Percentiles rank a stretch among this genome's conserved stretches.
These are phyloP conservation scores for Medauroidea extradentata DNA, from an alignment of 1,140 invertebrate species.

Conservation along the genomic window DNA sequence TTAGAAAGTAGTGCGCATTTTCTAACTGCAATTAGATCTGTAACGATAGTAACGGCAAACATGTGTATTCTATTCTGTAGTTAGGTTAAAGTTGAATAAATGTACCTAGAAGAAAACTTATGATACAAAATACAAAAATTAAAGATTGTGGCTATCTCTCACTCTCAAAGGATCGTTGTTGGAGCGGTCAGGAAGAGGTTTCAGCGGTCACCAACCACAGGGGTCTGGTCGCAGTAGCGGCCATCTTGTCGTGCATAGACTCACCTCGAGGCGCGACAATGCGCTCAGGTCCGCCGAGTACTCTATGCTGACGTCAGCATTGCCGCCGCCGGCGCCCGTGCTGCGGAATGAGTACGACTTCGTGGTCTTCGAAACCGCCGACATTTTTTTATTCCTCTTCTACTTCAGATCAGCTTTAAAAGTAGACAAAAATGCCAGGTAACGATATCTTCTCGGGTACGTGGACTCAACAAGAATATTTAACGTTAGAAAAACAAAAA, in stretches of 20 bases:
- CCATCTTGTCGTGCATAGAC: conserved; percentile 24
- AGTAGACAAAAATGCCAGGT: conserved; percentile 37
- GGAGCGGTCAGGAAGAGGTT: background rate
- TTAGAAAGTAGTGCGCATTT: too few species aligned
- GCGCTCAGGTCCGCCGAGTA: conserved; percentile 88
- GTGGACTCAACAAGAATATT: background rate
- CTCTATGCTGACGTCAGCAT: conserved; percentile 88
- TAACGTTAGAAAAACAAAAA: background rate
- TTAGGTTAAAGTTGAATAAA: too few species aligned
- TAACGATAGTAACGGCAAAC: too few species aligned
- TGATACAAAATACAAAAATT: too few species aligned
- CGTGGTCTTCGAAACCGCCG: conserved; percentile 74
- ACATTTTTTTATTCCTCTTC: conserved; percentile 44
- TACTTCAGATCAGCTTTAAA: background rate
- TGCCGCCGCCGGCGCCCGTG: conserved; percentile 70
- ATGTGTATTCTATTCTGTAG: too few species aligned
- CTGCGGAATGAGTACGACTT: conserved; percentile 83
- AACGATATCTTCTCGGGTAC: background rate
- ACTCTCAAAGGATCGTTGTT: background rate
- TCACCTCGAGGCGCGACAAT: conserved; percentile 89
- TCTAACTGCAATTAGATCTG: too few species aligned
- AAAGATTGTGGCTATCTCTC: too few species aligned
- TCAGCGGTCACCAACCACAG: conserved; percentile 39
- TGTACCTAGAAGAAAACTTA: too few species aligned
- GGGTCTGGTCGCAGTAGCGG: background rate